Percentiles rank a stretch among this genome's conserved stretches.
phyloP scores from a whole-genome alignment of 1,140 invertebrate species.

The Bombus confusus region DNA sequence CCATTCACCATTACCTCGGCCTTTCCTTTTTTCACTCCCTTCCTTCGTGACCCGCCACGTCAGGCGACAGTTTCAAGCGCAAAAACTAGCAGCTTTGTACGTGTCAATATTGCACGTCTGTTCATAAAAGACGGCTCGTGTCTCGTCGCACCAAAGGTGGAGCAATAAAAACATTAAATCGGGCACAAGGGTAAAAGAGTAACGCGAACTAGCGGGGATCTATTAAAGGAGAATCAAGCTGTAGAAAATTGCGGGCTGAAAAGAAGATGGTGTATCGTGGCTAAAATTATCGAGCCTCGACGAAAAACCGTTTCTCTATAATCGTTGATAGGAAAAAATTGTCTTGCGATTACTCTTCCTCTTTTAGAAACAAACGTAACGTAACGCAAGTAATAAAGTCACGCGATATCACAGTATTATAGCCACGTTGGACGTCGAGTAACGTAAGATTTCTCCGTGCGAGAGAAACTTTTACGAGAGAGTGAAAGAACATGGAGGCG shows the following conservation, averaged over 20 bases:
- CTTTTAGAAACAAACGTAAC: background rate
- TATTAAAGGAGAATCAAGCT: conserved; percentile 28
- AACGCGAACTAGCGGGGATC: conserved; percentile 18
- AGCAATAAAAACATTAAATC: conserved; percentile 44
- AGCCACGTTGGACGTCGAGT: background rate
- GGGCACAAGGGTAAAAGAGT: conserved; percentile 7
- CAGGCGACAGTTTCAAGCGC: conserved; percentile 21
- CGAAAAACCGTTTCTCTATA: background rate
- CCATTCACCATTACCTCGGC: conserved; percentile 34
- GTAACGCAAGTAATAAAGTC: background rate
- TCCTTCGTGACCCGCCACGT: too few species aligned
- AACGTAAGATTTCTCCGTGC: background rate
- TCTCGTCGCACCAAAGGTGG: conserved; percentile 12
- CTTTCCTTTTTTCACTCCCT: background rate
- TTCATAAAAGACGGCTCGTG: conserved; percentile 31
- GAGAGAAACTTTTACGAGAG: too few species aligned
- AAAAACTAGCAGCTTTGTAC: conserved; percentile 43
- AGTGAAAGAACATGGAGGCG: background rate
- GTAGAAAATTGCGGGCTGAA: conserved; percentile 5
- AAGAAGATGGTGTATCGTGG: background rate
- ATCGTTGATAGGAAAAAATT: background rate
- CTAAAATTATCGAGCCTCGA: conserved; percentile 32
- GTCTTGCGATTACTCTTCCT: background rate
- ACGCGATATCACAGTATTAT: too few species aligned
- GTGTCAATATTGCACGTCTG: conserved; percentile 35